phyloP scores from a whole-genome alignment of 2,113 vertebrate species.

The Hippocampus barbouri region DNA sequence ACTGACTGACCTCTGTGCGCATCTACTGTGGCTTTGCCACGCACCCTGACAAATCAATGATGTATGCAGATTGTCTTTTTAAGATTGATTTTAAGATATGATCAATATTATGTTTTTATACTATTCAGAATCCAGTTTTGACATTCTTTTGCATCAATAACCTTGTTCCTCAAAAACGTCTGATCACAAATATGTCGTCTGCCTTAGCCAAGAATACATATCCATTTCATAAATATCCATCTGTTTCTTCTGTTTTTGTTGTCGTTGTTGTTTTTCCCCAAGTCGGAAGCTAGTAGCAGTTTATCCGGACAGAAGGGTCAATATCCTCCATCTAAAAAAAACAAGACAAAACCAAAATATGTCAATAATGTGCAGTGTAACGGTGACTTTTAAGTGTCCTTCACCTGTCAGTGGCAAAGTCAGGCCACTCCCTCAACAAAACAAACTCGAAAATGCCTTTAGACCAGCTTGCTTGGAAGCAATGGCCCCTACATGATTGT shows the following conservation, averaged over 20 bases:
- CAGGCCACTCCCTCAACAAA: constrained; percentile 11
- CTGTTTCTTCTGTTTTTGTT: not conserved
- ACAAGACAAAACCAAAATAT: too few relatives aligned
- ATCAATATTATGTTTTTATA: constrained; percentile 26
- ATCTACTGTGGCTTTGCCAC: constrained; percentile 38
- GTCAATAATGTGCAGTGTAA: not conserved
- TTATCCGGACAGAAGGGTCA: not conserved
- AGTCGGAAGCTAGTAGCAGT: not conserved
- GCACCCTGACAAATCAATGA: constrained; percentile 21
- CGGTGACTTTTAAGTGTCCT: constrained; percentile 11
- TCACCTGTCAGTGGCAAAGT: constrained; percentile 15
- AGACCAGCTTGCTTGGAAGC: constrained; percentile 9
- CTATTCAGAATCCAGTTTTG: not conserved
- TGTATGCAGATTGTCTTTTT: constrained; percentile 32
- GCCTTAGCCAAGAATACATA: constrained; percentile 23
- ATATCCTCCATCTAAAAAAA: not conserved
- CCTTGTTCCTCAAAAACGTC: constrained; percentile 35
- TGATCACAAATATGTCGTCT: constrained; percentile 16
- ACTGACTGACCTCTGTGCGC: constrained; percentile 28
- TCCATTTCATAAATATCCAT: constrained; percentile 53
- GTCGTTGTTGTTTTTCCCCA: not conserved
- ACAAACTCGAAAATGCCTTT: constrained; percentile 10
- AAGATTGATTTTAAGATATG: constrained; percentile 32
- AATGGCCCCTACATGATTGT: constrained; percentile 44
- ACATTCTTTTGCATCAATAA: not conserved